phyloP scores from a whole-genome alignment of 2,797 vertebrate species.

The Alfaro cultratus region DNA sequence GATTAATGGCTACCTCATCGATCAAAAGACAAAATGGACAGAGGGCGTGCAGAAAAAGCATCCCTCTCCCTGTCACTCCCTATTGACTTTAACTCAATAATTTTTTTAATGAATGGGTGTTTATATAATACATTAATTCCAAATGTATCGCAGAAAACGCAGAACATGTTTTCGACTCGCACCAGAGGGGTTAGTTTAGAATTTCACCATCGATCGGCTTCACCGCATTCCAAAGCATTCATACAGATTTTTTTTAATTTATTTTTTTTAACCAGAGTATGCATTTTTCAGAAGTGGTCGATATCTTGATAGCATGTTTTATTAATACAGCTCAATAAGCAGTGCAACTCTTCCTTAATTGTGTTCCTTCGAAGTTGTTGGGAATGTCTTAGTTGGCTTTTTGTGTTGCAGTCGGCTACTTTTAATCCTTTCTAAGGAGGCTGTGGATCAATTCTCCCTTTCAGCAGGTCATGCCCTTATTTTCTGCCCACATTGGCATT shows the following conservation, averaged over 20 bases:
- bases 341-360: constrained; percentile 22
- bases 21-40: constrained; percentile 59
- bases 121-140: constrained; percentile 52
- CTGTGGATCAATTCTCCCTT: constrained; percentile 1
- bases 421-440: constrained; percentile 1
- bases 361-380: not conserved
- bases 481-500: not conserved
- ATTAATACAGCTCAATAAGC: constrained; percentile 31
- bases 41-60: constrained; percentile 50
- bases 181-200: constrained; percentile 34
- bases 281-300: constrained; percentile 34
- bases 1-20: constrained; percentile 73
- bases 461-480: not conserved
- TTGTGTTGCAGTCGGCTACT: not conserved
- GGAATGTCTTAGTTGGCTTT: not conserved
- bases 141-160: constrained; percentile 20
- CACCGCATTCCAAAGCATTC: constrained; percentile 18
- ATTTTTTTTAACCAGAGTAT: constrained; percentile 8
- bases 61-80: constrained; percentile 48
- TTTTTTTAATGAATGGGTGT: constrained; percentile 63
- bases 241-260: constrained; percentile 10
- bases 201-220: constrained; percentile 47
- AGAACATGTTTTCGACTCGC: constrained; percentile 15
- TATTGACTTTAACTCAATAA: constrained; percentile 67
- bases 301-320: constrained; percentile 40